These are phyloP conservation scores for Patella ulyssiponensis DNA, from an alignment of 2,888 invertebrate species.

Conservation along the genomic window DNA sequence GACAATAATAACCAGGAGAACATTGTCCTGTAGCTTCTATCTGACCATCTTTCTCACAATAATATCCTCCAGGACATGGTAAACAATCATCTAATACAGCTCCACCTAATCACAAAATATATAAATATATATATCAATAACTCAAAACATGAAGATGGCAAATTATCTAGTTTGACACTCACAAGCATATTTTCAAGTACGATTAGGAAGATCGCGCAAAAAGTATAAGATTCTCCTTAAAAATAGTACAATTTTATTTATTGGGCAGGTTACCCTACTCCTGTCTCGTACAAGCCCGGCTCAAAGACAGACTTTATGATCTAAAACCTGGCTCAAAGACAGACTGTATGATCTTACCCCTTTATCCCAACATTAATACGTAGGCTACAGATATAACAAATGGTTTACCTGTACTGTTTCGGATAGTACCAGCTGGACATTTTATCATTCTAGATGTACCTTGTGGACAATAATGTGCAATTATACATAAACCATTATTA, in stretches of 20 bases:
- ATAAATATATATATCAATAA: background rate
- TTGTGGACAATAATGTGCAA: conserved; percentile 66
- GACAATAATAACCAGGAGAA: conserved; percentile 67
- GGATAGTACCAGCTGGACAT: conserved; percentile 66
- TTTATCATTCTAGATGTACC: conserved; percentile 58
- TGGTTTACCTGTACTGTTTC: conserved; percentile 58
- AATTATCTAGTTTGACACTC: background rate
- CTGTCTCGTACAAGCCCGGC: too few relatives aligned
- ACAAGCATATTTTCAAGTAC: background rate
- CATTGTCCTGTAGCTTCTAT: conserved; percentile 61
- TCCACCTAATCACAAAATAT: conserved; percentile 51
- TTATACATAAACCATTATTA: conserved; percentile 61
- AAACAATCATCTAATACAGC: conserved; percentile 57
- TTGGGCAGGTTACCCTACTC: too few relatives aligned
- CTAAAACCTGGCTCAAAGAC: too few relatives aligned
- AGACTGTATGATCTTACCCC: too few relatives aligned
- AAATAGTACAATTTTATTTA: too few relatives aligned
- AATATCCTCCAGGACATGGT: conserved; percentile 66
- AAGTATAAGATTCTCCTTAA: too few relatives aligned
- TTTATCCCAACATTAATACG: too few relatives aligned
- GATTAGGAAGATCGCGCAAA: background rate
- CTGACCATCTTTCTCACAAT: conserved; percentile 62
- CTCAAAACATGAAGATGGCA: background rate
- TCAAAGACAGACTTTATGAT: too few relatives aligned
- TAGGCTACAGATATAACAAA: too few relatives aligned